Base-by-base conservation (phyloP, 2,888 invertebrate species). In the Tetragonisca angustula region DNA sequence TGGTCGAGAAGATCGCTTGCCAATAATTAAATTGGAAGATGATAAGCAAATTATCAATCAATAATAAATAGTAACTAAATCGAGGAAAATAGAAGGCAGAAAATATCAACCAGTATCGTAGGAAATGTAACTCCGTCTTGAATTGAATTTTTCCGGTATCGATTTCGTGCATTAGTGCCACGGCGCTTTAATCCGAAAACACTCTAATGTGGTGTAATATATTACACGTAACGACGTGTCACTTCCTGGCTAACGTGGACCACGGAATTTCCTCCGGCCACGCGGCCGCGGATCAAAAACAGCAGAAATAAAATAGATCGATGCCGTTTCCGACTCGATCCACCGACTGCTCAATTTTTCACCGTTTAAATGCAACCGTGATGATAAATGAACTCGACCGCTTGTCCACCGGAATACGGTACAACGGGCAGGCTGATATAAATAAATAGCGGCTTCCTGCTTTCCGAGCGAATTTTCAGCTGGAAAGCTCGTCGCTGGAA, bases 391-490 rank as follows among this genome's bases (percentile, higher is more conserved):
- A 73, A 77, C 65, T 74, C 11, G 24, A 24, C 49, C 43, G 65
- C 32, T 50, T 59, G 54, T 49, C 62, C 52, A 19, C 61, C 32
- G 32, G 24, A 50, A 65, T n/a, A 24, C 11, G 15, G 36, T 11
- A 11, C 43, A 43, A 43, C 1, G 52, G 4, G 21, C 5, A 32
- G 15, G 15, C 21, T 50, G 19, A 61, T 62, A 61, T 62, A 79
- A 84, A 84, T 71, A 84, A 75, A 70, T 68, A 62, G n/a, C 52
- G 32, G 36, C 50, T 73, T 61, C 73, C 52, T 70, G 81, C 64
- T 68, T 61, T 72, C 24, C 54, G 43, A 71, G 64, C 62, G 68
- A 72, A 74, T 72, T 43, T 43, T 74, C 65, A 74, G 64, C 27
- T 32, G 6, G 6, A 59, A 73, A 71, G 59, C 71, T 19, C 50